Base-by-base conservation (phyloP, 2,888 invertebrate species). In the Priocnemis perturbator region DNA sequence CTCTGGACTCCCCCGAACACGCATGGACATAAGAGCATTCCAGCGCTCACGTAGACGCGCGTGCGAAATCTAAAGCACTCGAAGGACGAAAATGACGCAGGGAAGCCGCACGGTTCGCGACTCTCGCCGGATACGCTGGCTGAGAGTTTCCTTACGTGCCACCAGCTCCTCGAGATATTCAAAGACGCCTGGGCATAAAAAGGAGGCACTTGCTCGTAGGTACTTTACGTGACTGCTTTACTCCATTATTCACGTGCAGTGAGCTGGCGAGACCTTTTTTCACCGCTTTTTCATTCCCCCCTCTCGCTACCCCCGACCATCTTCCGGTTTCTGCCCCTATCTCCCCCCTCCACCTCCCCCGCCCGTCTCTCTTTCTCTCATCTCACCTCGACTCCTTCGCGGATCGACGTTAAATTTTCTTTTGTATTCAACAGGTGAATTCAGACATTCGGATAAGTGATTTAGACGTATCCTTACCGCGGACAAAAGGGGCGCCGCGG, bases 401-500 rank as follows among this genome's bases (percentile, higher is more conserved):
- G 62, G 50, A 64, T 69, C 76, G 67, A 69, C 56, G 68, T 63
- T 69, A 55, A 73, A 69, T 65, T 70, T 77, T 71, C 71, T 71
- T 73, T 64, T 53, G 59, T 76, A 76, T 76, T 77, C 77, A 77
- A 77, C 77, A 77, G 77, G 77, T 77, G 77, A 70, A 67, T 60
- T 64, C 52, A 67, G 76, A 72, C 67, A 65, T 64, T 65, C 58
- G 74, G 59, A 72, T 74, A 76, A 76, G 67, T 73, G 76, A 76
- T 76, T 76, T 75, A 73, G 74, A 74, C 67, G 64, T 74, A 72
- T 76, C 72, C 65, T 63, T 44, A 26, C 59, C 23, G 7, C 62
- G 74, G 65, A 70, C 65, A 73, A 74, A 74, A 65, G 57, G 73
- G 67, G 17, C 47, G 47, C 69, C 20, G 44, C 20, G 45, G 64